Conservation (phyloP, 2,888 invertebrate genomes). For the Xestia c-nigrum region DNA sequence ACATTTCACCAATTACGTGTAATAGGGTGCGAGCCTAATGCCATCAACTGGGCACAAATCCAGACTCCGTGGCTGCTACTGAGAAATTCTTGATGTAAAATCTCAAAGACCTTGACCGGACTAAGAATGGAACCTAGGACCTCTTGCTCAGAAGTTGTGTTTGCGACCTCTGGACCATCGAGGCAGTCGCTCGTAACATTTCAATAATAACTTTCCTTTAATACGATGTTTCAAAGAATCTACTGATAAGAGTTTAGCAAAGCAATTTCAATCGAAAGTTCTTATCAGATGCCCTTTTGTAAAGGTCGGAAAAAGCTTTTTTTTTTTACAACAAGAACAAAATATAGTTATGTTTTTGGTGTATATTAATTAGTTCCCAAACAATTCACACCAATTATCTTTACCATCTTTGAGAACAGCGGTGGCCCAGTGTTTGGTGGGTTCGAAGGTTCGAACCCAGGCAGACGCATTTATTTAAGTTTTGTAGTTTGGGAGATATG, state of each 20-base stretch:
- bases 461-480: too few species aligned
- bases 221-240: constrained; percentile 2
- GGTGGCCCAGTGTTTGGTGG: too few species aligned
- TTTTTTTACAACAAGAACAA: not conserved
- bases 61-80: not conserved
- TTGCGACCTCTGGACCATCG: not conserved
- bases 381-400: not conserved
- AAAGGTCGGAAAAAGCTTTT: not conserved
- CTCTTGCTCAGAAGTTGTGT: not conserved
- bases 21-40: not conserved
- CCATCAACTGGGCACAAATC: not conserved
- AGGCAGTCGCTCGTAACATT: not conserved
- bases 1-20: not conserved
- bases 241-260: not conserved
- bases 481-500: too few species aligned
- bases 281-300: not conserved
- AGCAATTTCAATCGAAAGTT: constrained; percentile 27
- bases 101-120: not conserved
- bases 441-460: too few species aligned
- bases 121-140: not conserved
- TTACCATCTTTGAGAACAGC: too few species aligned
- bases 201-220: constrained; percentile 10
- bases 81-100: not conserved
- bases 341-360: too few species aligned
- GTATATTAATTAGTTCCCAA: not conserved